Percentiles rank a stretch among this genome's conserved stretches.
These are phyloP conservation scores for Metellina segmentata DNA, from an alignment of 2,888 invertebrate genomes.

Conservation along the genomic window DNA sequence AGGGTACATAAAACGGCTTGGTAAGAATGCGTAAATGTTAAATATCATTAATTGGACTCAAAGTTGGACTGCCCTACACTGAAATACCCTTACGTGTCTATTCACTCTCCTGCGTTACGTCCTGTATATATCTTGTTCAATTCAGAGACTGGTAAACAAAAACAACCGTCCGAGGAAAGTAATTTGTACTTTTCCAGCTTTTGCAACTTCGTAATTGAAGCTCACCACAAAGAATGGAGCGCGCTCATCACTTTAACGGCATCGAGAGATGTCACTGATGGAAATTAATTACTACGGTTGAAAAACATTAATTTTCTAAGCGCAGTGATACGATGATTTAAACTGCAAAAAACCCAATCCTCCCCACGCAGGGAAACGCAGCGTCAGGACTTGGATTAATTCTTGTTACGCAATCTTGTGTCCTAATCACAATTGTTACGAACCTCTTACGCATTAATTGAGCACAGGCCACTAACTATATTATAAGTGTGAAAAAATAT, in stretches of 20 bases:
- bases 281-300: conserved; percentile 47
- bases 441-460: conserved; percentile 52
- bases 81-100: too few relatives aligned
- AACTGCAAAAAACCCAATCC: conserved; percentile 1
- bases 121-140: too few relatives aligned
- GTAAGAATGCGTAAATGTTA: too few relatives aligned
- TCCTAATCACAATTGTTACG: conserved; percentile 53
- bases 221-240: conserved; percentile 17
- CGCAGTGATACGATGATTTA: conserved; percentile 20
- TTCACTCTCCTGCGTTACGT: too few relatives aligned
- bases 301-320: conserved; percentile 46
- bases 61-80: too few relatives aligned
- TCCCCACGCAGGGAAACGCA: conserved; percentile 5
- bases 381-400: conserved; percentile 42
- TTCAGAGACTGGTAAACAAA: too few relatives aligned
- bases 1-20: too few relatives aligned
- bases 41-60: too few relatives aligned
- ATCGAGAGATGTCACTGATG: conserved; percentile 48
- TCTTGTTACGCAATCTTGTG: conserved; percentile 41
- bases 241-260: conserved; percentile 42
- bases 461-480: conserved; percentile 57
- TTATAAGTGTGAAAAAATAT: conserved; percentile 56
- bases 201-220: too few relatives aligned
- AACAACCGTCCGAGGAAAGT: too few relatives aligned
- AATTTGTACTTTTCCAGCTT: too few relatives aligned